These are phyloP conservation scores for Thunnus maccoyii DNA, from an alignment of 2,113 vertebrate species.

Conservation along the genomic window DNA sequence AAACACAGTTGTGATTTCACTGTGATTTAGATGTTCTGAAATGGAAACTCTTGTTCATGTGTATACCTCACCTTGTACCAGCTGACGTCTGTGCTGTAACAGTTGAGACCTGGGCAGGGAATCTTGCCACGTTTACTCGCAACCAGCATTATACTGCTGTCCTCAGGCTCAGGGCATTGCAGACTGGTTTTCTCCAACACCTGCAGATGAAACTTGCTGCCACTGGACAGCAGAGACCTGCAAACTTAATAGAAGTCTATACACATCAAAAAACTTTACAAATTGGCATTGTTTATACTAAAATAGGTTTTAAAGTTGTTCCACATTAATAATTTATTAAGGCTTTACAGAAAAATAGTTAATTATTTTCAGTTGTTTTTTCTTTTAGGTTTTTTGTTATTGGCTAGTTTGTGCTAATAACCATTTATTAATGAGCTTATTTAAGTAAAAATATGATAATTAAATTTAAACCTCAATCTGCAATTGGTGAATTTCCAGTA, in stretches of 20 bases:
- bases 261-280: slow-evolving; percentile 7
- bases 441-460: no score
- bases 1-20: background rate
- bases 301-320: no score
- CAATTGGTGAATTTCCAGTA: no score
- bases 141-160: slow-evolving; percentile 57
- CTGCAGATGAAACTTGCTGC: slow-evolving; percentile 73
- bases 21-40: background rate
- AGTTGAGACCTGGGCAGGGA: slow-evolving; percentile 85
- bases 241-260: background rate
- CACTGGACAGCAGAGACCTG: slow-evolving; percentile 31
- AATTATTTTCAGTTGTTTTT: no score
- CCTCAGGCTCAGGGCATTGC: slow-evolving; percentile 65
- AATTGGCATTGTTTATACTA: background rate
- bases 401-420: no score
- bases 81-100: slow-evolving; percentile 71
- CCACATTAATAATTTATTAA: no score
- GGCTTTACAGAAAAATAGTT: no score
- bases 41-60: background rate
- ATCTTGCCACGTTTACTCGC: slow-evolving; percentile 64
- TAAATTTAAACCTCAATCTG: no score
- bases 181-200: slow-evolving; percentile 76
- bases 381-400: no score
- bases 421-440: no score
- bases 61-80: slow-evolving; percentile 89